Conservation (phyloP, 2,888 invertebrate genomes). For the Mamestra brassicae region DNA sequence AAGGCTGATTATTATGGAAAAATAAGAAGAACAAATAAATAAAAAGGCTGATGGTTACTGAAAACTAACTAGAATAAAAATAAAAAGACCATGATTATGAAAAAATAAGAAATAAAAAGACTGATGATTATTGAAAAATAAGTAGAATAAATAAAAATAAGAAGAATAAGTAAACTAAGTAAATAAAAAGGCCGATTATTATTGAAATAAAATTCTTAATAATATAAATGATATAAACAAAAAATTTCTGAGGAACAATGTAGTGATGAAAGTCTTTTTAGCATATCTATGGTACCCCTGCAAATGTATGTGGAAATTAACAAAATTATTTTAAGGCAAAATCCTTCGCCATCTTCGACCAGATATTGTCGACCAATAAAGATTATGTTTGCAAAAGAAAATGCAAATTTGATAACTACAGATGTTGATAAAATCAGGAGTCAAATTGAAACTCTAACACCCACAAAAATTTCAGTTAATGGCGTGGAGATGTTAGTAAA, state of each 20-base stretch:
- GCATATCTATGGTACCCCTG: not conserved
- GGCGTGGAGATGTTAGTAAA: not conserved
- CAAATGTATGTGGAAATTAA: not conserved
- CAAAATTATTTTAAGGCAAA: conserved; percentile 1
- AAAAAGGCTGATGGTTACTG: too few relatives aligned
- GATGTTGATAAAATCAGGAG: not conserved
- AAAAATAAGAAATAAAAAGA: too few relatives aligned
- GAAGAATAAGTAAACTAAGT: too few relatives aligned
- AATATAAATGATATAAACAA: conserved; percentile 2
- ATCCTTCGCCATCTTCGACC: not conserved
- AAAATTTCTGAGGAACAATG: not conserved
- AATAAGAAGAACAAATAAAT: too few relatives aligned
- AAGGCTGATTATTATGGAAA: too few relatives aligned
- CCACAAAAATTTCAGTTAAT: not conserved
- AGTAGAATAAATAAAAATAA: too few relatives aligned
- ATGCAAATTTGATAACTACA: not conserved
- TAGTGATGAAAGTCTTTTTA: conserved; percentile 8
- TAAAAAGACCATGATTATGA: too few relatives aligned
- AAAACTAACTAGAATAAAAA: too few relatives aligned
- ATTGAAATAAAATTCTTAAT: too few relatives aligned
- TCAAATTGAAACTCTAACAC: not conserved
- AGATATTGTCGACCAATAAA: conserved; percentile 6
- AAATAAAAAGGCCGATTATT: too few relatives aligned
- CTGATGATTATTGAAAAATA: too few relatives aligned
- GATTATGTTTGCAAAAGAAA: conserved; percentile 1